phyloP scores from a whole-genome alignment of 2,797 vertebrate genomes.

The Aeoliscus strigatus region DNA sequence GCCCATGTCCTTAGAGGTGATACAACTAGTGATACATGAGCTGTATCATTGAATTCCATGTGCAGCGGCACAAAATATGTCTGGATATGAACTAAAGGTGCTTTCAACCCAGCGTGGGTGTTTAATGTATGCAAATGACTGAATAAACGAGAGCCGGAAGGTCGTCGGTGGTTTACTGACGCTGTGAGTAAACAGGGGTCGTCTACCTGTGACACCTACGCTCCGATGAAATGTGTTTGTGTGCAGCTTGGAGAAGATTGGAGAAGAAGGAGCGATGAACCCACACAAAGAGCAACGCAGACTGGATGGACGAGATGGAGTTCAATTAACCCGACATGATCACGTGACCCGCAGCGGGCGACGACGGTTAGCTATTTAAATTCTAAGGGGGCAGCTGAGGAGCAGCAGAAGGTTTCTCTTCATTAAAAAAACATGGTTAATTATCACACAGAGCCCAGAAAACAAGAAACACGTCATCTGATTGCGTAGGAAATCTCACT shows the following conservation, averaged over 20 bases:
- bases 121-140: slow-evolving; percentile 30
- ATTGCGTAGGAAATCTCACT: too few species aligned
- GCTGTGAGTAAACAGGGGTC: slow-evolving; percentile 39
- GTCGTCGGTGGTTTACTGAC: slow-evolving; percentile 31
- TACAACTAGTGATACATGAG: too few species aligned
- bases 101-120: slow-evolving; percentile 1
- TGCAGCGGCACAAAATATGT: slow-evolving; percentile 21
- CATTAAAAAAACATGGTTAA: too few species aligned
- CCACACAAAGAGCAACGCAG: slow-evolving; percentile 20
- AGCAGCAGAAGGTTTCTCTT: too few species aligned
- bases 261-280: slow-evolving; percentile 61
- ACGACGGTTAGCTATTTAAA: too few species aligned
- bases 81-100: slow-evolving; percentile 20
- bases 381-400: too few species aligned
- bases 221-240: slow-evolving; percentile 43
- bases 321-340: slow-evolving; percentile 52
- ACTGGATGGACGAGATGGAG: slow-evolving; percentile 25
- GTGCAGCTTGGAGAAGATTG: slow-evolving; percentile 24
- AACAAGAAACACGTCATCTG: too few species aligned
- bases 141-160: slow-evolving; percentile 24
- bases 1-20: too few species aligned
- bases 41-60: too few species aligned
- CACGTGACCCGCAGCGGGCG: too few species aligned
- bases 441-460: too few species aligned
- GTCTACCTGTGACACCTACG: slow-evolving; percentile 43